Evolutionary conservation across 2,888 invertebrate genomes (phyloP), one percentile per base, ranked within the genome.

Genomic region (Lottia scabra): DNA sequence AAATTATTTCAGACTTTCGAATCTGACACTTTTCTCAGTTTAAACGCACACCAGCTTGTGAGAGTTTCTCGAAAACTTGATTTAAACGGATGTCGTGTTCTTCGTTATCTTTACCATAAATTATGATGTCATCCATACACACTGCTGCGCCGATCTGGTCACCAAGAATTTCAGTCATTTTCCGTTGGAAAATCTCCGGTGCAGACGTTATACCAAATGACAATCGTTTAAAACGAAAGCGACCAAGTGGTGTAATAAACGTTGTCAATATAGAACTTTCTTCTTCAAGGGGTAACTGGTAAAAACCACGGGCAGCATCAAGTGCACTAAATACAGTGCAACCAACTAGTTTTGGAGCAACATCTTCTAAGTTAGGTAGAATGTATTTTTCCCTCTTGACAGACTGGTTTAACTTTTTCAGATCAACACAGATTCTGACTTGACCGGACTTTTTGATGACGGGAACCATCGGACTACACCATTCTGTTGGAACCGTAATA

Each of bases 261-360:
- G 73, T 74, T 5, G 72, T 71, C 15, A 76, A 67, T 56, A 71
- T 71, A 2, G 74, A 68, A 38, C 72, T 71, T 19, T 70, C 66
- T 48, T 74, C 71, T n/a, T 70, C 70, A 4, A 74, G 64, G 10
- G 74, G 48, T 16, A 67, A 46, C 19, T 73, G 73, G 78, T 80
- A 82, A 62, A 77, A 81, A 0, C 81, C 81, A n/a, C 68, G 65
- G n/a, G 69, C 43, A 3, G 75, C 70, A 65, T 81, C 79, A 8
- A 78, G 30, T 23, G 73, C 75, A 12, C 77, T 75, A 64, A 83
- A 83, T 3, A 64, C 45, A 38, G 45, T 75, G 2, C 76, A 75
- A 13, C 73, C 74, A 6, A 45, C 62, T 10, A 80, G 70, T 12
- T 70, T 63, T 1, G 78, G 73, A 0, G 72, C 30, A 15, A 82